Evolutionary conservation across 1,140 invertebrate species (phyloP).

Genomic region (Drosophila athabasca): DNA sequence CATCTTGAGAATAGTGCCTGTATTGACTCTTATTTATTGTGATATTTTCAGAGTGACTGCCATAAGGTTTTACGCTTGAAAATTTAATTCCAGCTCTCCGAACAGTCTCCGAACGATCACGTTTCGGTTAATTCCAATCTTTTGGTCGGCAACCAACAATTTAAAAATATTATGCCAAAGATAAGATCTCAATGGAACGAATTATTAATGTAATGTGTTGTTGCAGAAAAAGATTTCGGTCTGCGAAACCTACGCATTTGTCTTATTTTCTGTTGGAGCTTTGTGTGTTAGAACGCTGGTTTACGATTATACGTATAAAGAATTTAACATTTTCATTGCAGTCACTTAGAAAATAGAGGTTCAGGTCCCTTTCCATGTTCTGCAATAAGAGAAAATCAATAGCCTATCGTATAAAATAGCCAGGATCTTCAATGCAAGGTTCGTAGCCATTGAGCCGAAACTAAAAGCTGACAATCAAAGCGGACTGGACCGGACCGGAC

Average conservation of each 20-base stretch:
- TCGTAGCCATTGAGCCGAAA: slow-evolving; percentile 44
- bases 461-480: slow-evolving; percentile 37
- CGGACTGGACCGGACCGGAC: no score
- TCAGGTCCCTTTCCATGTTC: not conserved
- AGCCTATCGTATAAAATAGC: not conserved
- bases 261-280: no score
- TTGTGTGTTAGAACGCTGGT: no score
- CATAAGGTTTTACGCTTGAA: slow-evolving; percentile 48
- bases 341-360: not conserved
- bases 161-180: slow-evolving; percentile 2
- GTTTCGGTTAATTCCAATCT: slow-evolving; percentile 25
- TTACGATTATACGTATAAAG: no score
- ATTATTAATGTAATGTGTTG: not conserved
- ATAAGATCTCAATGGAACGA: slow-evolving; percentile 2
- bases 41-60: slow-evolving; percentile 15
- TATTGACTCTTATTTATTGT: slow-evolving; percentile 51
- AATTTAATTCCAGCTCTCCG: slow-evolving; percentile 45
- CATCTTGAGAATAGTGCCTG: not conserved
- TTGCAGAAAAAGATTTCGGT: no score
- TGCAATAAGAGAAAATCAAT: not conserved
- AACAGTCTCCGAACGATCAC: slow-evolving; percentile 7
- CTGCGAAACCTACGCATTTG: no score
- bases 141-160: slow-evolving; percentile 27
- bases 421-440: slow-evolving; percentile 34
- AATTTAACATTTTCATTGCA: slow-evolving; percentile 50